A percentile compares a stretch with the other conserved stretches of the same genome.
Conservation (phyloP, 2,113 vertebrate species). For the Tenebrosternarchus preto region DNA sequence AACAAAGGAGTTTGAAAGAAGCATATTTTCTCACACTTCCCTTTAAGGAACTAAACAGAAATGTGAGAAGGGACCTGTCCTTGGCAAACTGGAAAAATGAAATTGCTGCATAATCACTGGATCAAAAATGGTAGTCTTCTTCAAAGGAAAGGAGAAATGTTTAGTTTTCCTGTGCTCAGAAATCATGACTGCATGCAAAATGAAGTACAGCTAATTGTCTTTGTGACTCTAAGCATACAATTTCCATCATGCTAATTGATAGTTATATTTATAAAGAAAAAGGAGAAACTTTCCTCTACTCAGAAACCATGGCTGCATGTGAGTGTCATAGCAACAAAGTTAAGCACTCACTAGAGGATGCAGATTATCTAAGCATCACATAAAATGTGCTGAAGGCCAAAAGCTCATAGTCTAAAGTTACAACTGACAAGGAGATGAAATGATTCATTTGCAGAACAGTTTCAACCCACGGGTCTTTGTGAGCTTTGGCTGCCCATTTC, state of each 20-base stretch:
- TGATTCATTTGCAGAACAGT: not conserved
- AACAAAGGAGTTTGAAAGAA: no score
- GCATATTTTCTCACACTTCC: no score
- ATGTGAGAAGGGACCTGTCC: not conserved
- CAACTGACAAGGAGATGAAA: not conserved
- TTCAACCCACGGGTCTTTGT: no score
- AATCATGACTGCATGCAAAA: not conserved
- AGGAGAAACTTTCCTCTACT: not conserved
- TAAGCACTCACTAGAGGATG: not conserved
- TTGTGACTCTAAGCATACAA: no score
- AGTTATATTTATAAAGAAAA: not conserved
- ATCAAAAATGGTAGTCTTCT: not conserved
- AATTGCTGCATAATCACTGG: not conserved
- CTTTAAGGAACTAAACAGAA: not conserved
- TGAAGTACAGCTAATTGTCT: no score
- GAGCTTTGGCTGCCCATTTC: not conserved
- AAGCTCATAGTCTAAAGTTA: not conserved
- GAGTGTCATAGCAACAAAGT: not conserved
- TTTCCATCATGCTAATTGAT: no score
- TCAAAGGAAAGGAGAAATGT: not conserved
- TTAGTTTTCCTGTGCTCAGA: not conserved
- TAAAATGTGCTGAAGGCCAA: constrained; percentile 1
- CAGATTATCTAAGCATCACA: not conserved
- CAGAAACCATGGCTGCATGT: not conserved
- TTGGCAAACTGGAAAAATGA: not conserved